phyloP scores from a whole-genome alignment of 92 coral and sea anemone species.

The Paramuricea clavata region DNA sequence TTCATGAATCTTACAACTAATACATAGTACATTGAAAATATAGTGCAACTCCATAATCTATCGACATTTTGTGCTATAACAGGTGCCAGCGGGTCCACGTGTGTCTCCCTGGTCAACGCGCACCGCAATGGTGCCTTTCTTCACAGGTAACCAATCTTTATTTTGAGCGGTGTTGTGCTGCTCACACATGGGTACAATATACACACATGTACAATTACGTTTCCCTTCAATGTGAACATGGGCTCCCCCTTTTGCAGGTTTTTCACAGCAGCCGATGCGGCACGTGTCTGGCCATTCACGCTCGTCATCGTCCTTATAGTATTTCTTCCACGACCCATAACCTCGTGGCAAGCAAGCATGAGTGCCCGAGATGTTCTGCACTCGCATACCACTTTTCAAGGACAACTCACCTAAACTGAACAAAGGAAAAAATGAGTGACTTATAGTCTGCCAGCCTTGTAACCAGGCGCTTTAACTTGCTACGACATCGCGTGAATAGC shows the following conservation, averaged over 20 bases:
- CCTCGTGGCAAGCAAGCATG: neutral
- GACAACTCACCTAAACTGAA: neutral
- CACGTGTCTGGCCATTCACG: conserved; percentile 16
- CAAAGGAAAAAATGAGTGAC: neutral
- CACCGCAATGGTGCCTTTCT: conserved; percentile 13
- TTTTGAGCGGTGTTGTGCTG: neutral
- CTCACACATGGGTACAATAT: conserved; percentile 16
- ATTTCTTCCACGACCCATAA: neutral
- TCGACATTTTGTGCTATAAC: neutral
- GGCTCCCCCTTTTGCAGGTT: conserved; percentile 6
- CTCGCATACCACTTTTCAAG: neutral
- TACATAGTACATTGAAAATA: too few species aligned
- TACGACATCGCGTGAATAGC: too few species aligned
- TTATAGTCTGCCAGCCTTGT: too few species aligned
- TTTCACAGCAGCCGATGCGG: neutral
- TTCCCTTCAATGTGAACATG: neutral
- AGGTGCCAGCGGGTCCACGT: neutral
- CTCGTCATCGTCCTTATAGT: neutral
- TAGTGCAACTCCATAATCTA: neutral
- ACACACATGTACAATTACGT: neutral
- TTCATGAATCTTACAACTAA: neutral
- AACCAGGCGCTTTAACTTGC: too few species aligned
- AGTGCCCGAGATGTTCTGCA: neutral
- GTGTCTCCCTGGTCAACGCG: conserved; percentile 14
- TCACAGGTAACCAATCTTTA: neutral